A percentile compares a stretch with the other conserved stretches of the same genome.
phyloP scores from a whole-genome alignment of 2,113 vertebrate genomes.

The Xenopus tropicalis region UCB_Xtro_10.0 CM004449.2:100572001-100572500 shows the following conservation, averaged over 20 bases:
- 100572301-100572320: neutral
- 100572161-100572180: conserved; percentile 9
- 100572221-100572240: neutral
- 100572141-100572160: conserved; percentile 10
- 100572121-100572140: conserved; percentile 9
- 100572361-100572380: too few species aligned
- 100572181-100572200: neutral
- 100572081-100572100: neutral
- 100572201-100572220: neutral
- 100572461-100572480: too few species aligned
- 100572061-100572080: neutral
- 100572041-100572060: neutral
- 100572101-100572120: conserved; percentile 9
- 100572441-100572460: too few species aligned
- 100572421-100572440: too few species aligned
- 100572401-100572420: too few species aligned
- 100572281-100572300: neutral
- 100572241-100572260: neutral
- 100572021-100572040: neutral
- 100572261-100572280: neutral
- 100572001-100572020: neutral
- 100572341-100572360: too few species aligned
- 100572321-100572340: neutral
- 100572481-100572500: too few species aligned
- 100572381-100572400: too few species aligned